Percentiles rank a stretch among this genome's conserved stretches.
Evolutionary conservation across 2,113 vertebrate species (phyloP).

Genomic region (Phyllostomus discolor): DNA sequence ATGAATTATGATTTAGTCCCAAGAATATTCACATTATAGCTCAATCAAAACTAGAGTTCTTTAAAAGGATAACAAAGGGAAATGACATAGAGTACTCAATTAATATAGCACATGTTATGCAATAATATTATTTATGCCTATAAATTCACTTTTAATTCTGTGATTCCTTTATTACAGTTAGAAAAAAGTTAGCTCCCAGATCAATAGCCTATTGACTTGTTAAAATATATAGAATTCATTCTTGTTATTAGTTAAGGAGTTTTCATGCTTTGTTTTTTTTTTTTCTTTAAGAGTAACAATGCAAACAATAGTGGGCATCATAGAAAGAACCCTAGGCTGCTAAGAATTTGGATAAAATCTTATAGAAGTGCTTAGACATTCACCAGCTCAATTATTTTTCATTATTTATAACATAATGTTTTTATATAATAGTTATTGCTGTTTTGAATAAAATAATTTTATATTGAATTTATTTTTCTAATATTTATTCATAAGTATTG

Average conservation of each 20-base stretch:
- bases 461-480: not conserved
- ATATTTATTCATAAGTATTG: not conserved
- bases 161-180: not conserved
- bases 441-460: not conserved
- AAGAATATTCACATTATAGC: not conserved
- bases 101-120: not conserved
- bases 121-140: not conserved
- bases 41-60: not conserved
- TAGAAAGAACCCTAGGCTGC: not conserved
- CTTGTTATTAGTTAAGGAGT: not conserved
- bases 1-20: not conserved
- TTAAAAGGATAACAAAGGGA: not conserved
- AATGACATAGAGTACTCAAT: not conserved
- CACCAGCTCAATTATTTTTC: not conserved
- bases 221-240: not conserved
- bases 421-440: not conserved
- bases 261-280: not conserved
- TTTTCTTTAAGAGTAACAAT: not conserved
- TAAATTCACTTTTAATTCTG: not conserved
- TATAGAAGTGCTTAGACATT: not conserved
- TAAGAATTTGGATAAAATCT: not conserved
- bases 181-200: not conserved
- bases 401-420: not conserved
- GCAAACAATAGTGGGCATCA: not conserved
- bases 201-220: not conserved